A percentile compares a stretch with the other conserved stretches of the same genome.
These are phyloP conservation scores for Prinia subflava DNA, from an alignment of 2,113 vertebrate genomes.

Conservation along the genomic window DNA sequence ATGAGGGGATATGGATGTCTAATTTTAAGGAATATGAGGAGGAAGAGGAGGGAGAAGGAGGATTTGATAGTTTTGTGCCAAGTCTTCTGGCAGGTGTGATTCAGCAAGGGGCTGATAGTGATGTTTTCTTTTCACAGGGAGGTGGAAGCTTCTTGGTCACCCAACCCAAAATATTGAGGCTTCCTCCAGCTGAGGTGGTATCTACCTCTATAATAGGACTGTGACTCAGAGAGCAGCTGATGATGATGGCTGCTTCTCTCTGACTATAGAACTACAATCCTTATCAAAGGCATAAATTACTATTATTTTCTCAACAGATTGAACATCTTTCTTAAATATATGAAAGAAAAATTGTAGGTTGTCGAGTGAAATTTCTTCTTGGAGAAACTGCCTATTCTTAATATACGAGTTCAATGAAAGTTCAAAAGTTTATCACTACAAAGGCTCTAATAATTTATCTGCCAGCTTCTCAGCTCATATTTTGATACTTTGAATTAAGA, in stretches of 20 bases:
- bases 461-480: conserved; percentile 39
- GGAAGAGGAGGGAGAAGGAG: background rate
- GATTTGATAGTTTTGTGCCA: background rate
- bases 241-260: conserved; percentile 61
- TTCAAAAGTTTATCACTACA: conserved; percentile 75
- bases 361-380: conserved; percentile 74
- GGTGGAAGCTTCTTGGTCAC: conserved; percentile 23
- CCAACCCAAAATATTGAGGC: background rate
- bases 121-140: conserved; percentile 23
- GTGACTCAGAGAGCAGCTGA: conserved; percentile 67
- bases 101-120: background rate
- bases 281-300: conserved; percentile 78
- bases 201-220: conserved; percentile 59
- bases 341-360: conserved; percentile 80
- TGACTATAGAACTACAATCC: conserved; percentile 70
- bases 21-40: background rate
- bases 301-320: conserved; percentile 76
- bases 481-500: conserved; percentile 38
- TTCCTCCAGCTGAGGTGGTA: conserved; percentile 59
- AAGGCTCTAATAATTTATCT: conserved; percentile 68
- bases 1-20: background rate
- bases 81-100: background rate
- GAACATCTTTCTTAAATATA: conserved; percentile 70
- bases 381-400: conserved; percentile 72
- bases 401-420: conserved; percentile 75